phyloP scores from a whole-genome alignment of 2,113 vertebrate species.

The Centropus unirufus region DNA sequence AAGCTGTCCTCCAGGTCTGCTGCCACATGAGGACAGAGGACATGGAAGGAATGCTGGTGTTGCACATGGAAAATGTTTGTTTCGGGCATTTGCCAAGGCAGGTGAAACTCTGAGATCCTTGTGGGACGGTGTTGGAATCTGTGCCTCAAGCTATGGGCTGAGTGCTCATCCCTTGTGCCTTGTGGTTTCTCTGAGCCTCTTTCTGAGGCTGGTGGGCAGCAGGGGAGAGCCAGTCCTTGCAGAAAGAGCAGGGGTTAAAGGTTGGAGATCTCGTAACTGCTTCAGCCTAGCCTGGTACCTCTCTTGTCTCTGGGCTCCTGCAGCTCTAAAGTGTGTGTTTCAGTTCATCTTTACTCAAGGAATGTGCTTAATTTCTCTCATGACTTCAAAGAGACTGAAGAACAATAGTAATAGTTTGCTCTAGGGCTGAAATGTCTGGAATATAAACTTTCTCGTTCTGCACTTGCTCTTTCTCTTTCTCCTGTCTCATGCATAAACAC shows the following conservation, averaged over 20 bases:
- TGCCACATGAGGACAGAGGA: neutral
- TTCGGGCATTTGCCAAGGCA: neutral
- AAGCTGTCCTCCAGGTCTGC: neutral
- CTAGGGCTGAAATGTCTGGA: neutral
- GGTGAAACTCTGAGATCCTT: neutral
- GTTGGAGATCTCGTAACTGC: accelerated
- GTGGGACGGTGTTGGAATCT: accelerated
- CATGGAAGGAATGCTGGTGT: neutral
- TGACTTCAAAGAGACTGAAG: neutral
- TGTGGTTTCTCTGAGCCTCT: accelerated
- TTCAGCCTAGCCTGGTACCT: too few species aligned
- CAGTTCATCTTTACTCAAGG: neutral
- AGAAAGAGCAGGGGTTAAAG: too few species aligned
- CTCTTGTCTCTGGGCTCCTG: neutral
- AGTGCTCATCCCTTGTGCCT: neutral
- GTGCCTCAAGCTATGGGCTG: accelerated
- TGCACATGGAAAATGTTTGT: neutral
- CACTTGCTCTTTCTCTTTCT: neutral
- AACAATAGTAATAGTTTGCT: neutral
- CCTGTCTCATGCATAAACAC: neutral
- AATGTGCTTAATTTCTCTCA: neutral
- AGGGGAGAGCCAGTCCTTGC: neutral
- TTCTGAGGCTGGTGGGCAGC: neutral
- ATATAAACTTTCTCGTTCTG: neutral
- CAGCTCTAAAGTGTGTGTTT: accelerated